Conservation (phyloP, 2,113 vertebrate genomes). For the Oryzias woworae region DNA sequence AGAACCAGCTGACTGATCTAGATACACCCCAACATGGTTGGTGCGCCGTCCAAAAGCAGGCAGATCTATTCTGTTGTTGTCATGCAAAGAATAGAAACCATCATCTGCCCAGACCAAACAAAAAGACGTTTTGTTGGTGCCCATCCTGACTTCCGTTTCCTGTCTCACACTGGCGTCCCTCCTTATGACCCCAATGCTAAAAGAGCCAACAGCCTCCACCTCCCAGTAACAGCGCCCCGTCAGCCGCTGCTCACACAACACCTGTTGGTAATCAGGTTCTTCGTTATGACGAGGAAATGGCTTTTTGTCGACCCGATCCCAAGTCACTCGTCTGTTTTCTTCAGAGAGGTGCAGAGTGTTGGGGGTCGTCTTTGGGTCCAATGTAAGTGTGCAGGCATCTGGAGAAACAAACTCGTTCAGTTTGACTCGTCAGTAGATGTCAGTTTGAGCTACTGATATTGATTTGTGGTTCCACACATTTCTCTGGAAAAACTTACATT, state of each 20-base stretch:
- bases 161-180: slow-evolving; percentile 22
- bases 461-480: background rate
- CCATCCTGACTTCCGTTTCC: slow-evolving; percentile 16
- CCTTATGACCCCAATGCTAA: slow-evolving; percentile 37
- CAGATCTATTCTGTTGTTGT: accelerated
- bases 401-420: slow-evolving; percentile 3
- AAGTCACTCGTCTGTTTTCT: slow-evolving; percentile 38
- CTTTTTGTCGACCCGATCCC: slow-evolving; percentile 7
- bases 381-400: slow-evolving; percentile 44
- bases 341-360: slow-evolving; percentile 47
- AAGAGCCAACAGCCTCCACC: slow-evolving; percentile 25
- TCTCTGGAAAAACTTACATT: slow-evolving; percentile 54
- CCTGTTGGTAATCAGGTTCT: slow-evolving; percentile 29
- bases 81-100: slow-evolving; percentile 8
- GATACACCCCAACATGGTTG: slow-evolving; percentile 41
- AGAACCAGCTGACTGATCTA: slow-evolving; percentile 29
- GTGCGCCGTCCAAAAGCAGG: background rate
- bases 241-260: slow-evolving; percentile 46
- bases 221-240: slow-evolving; percentile 53
- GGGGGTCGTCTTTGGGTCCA: slow-evolving; percentile 29
- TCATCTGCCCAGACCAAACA: slow-evolving; percentile 10
- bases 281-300: background rate
- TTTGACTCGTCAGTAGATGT: too few relatives aligned
- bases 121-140: slow-evolving; percentile 40
- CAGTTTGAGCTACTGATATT: too few relatives aligned